Percentiles rank a stretch among this genome's conserved stretches.
Evolutionary conservation across 2,113 vertebrate genomes (phyloP).

Genomic region (Scomber colias): DNA sequence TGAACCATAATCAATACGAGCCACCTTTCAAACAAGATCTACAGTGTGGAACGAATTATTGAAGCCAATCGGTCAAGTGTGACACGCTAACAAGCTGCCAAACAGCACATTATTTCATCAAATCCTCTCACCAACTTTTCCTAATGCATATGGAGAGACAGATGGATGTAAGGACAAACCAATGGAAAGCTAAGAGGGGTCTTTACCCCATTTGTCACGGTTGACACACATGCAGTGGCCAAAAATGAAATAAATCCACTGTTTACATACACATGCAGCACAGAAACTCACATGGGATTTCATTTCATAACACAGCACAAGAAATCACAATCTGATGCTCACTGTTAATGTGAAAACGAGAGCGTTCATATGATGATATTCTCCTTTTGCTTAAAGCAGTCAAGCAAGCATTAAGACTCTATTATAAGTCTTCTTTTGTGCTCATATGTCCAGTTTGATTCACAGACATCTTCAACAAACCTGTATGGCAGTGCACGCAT

Average conservation of each 20-base stretch:
- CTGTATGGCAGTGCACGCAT: background rate
- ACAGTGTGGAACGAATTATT: background rate
- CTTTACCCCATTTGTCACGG: conserved; percentile 36
- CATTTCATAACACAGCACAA: conserved; percentile 2
- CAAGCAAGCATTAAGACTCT: conserved; percentile 7
- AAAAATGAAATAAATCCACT: conserved; percentile 23
- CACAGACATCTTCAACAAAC: background rate
- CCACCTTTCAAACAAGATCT: conserved; percentile 4
- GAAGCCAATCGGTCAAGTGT: conserved; percentile 1
- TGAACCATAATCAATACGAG: background rate
- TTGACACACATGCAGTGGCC: background rate
- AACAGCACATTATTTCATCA: background rate
- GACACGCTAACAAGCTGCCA: conserved; percentile 9
- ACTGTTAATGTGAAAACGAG: conserved; percentile 1
- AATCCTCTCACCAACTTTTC: conserved; percentile 12
- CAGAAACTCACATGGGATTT: conserved; percentile 18
- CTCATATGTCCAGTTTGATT: background rate
- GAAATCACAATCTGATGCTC: background rate
- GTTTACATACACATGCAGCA: conserved; percentile 32
- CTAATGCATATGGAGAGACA: conserved; percentile 23
- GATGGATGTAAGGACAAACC: conserved; percentile 37
- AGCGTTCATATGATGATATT: conserved; percentile 13
- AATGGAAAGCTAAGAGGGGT: conserved; percentile 9
- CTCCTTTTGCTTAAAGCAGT: conserved; percentile 1
- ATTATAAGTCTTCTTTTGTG: conserved; percentile 10